Conservation (phyloP, 2,888 invertebrate genomes). For the Tetranychus piercei region DNA sequence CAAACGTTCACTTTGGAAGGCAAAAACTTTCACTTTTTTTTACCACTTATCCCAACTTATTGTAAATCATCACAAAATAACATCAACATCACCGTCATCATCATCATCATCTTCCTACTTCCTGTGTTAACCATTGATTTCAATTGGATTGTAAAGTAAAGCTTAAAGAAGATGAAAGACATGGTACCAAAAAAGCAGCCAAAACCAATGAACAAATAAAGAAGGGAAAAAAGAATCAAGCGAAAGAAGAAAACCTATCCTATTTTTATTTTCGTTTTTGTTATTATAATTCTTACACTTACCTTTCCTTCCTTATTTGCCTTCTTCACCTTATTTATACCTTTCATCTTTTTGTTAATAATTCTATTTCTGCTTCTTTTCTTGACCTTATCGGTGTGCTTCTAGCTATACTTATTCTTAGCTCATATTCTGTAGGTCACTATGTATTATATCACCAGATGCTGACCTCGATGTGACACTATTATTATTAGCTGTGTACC, state of each 20-base stretch:
- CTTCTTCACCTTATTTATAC: background rate
- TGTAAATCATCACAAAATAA: background rate
- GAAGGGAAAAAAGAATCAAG: too few relatives aligned
- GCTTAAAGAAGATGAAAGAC: too few relatives aligned
- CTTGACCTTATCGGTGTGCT: background rate
- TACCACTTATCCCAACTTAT: too few relatives aligned
- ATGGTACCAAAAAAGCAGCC: too few relatives aligned
- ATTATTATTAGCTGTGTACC: too few relatives aligned
- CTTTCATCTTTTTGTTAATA: background rate
- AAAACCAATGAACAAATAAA: too few relatives aligned
- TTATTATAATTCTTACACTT: background rate
- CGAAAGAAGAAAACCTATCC: background rate
- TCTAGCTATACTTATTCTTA: background rate
- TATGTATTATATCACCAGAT: background rate
- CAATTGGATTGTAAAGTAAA: too few relatives aligned
- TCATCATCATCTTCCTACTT: background rate
- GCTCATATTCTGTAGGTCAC: background rate
- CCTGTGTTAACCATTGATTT: background rate
- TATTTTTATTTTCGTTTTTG: background rate
- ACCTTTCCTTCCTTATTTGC: background rate
- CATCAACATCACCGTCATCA: background rate
- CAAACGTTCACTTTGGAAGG: too few relatives aligned
- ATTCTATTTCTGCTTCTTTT: background rate
- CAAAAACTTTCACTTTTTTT: background rate
- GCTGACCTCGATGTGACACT: background rate